phyloP scores from a whole-genome alignment of 2,888 invertebrate genomes.

The Stegophylla sp. region DNA sequence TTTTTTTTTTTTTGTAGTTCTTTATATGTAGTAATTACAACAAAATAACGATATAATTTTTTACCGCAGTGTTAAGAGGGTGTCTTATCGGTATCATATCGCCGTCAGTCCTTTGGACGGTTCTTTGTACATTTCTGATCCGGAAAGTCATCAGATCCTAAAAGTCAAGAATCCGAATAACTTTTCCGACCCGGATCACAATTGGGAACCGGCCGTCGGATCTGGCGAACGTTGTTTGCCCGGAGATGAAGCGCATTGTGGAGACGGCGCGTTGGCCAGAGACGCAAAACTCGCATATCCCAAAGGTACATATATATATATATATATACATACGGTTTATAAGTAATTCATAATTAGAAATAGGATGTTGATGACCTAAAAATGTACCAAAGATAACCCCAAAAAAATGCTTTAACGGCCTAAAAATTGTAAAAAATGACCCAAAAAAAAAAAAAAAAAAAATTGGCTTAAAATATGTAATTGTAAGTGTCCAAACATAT shows the following conservation, averaged over 20 bases:
- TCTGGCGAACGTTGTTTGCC: slow-evolving; percentile 88
- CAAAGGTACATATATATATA: slow-evolving; percentile 77
- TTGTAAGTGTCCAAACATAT: no score
- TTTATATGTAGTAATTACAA: not conserved
- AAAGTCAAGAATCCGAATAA: slow-evolving; percentile 83
- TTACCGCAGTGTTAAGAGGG: slow-evolving; percentile 81
- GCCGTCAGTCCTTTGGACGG: slow-evolving; percentile 93
- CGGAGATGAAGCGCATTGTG: slow-evolving; percentile 93
- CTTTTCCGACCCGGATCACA: slow-evolving; percentile 84
- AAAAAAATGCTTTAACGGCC: no score
- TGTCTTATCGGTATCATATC: slow-evolving; percentile 96
- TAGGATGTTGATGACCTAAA: no score
- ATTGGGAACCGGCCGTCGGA: slow-evolving; percentile 94
- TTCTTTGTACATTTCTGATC: slow-evolving; percentile 92
- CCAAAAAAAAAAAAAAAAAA: no score
- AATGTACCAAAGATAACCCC: no score
- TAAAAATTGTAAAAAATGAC: no score
- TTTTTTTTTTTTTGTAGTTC: not conserved
- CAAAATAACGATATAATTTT: slow-evolving; percentile 58
- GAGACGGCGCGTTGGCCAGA: slow-evolving; percentile 90
- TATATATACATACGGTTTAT: no score
- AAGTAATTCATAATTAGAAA: no score
- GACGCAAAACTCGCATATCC: slow-evolving; percentile 95
- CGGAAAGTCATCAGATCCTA: slow-evolving; percentile 92
- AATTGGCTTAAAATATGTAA: no score